These are phyloP conservation scores for Spodoptera littoralis DNA, from an alignment of 2,888 invertebrate species.

Conservation along the genomic window DNA sequence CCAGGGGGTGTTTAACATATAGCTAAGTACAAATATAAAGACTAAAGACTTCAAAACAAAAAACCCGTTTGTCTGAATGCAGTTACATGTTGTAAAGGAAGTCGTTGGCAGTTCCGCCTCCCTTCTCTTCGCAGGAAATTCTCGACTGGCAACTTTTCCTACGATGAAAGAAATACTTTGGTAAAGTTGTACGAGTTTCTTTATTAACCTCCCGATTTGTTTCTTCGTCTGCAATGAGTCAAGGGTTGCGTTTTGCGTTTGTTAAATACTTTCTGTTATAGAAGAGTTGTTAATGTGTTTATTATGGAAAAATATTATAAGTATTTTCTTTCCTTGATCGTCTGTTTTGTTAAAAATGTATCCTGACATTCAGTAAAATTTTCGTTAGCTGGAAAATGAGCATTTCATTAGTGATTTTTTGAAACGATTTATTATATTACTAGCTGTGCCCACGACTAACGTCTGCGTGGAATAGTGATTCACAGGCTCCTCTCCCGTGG, in stretches of 20 bases:
- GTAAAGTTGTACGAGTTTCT: slow-evolving; percentile 66
- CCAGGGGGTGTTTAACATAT: too few relatives aligned
- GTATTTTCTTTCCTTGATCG: too few relatives aligned
- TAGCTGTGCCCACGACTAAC: too few relatives aligned
- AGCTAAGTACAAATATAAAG: slow-evolving; percentile 3
- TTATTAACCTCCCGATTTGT: slow-evolving; percentile 76
- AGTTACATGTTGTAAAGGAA: slow-evolving; percentile 72
- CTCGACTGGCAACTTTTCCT: slow-evolving; percentile 62
- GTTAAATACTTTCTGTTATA: slow-evolving; percentile 15
- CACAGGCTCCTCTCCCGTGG: too few relatives aligned
- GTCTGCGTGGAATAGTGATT: too few relatives aligned
- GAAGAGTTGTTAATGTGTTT: too few relatives aligned
- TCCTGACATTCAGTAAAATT: too few relatives aligned
- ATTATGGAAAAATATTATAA: too few relatives aligned
- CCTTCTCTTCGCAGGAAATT: slow-evolving; percentile 72
- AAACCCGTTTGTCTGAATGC: slow-evolving; percentile 62
- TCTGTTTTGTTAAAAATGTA: too few relatives aligned
- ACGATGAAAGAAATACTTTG: slow-evolving; percentile 82
- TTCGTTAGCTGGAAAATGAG: too few relatives aligned
- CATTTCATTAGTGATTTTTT: too few relatives aligned
- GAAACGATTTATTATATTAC: too few relatives aligned
- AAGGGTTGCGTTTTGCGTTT: slow-evolving; percentile 53
- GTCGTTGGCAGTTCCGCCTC: slow-evolving; percentile 77
- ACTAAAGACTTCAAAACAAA: slow-evolving; percentile 40
- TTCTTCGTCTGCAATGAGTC: slow-evolving; percentile 60